A percentile compares a stretch with the other conserved stretches of the same genome.
These are phyloP conservation scores for Acanthopleura granulata DNA, from an alignment of 2,888 invertebrate species.

Conservation along the genomic window DNA sequence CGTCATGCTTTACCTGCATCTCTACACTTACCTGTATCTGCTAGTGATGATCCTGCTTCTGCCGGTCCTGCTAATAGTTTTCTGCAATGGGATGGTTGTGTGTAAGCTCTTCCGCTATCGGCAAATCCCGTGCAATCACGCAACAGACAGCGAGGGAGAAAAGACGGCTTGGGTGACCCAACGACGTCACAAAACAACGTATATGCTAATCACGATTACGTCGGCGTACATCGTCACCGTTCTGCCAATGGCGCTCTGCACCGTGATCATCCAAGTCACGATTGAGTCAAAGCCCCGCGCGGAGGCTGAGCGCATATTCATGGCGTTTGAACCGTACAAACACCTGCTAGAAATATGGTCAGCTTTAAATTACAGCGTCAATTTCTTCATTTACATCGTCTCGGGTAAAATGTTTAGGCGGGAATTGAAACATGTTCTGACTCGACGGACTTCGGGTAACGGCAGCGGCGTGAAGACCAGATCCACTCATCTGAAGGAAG, in stretches of 20 bases:
- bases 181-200: conserved; percentile 36
- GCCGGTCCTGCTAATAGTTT: conserved; percentile 37
- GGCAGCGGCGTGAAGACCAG: background rate
- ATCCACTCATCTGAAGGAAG: background rate
- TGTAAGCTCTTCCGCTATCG: conserved; percentile 32
- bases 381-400: conserved; percentile 42
- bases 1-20: conserved; percentile 29
- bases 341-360: conserved; percentile 34
- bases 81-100: conserved; percentile 38
- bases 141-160: background rate
- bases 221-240: conserved; percentile 35
- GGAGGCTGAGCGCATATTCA: conserved; percentile 22
- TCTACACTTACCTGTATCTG: conserved; percentile 40
- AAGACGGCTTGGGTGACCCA: background rate
- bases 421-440: conserved; percentile 24
- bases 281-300: conserved; percentile 22
- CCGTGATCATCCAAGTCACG: conserved; percentile 30
- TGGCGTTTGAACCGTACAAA: conserved; percentile 24
- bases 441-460: background rate
- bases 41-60: conserved; percentile 37
- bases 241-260: conserved; percentile 35
- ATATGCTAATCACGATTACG: conserved; percentile 38
- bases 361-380: conserved; percentile 36
- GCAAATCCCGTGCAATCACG: background rate
- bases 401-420: conserved; percentile 36